phyloP scores from a whole-genome alignment of 2,797 vertebrate genomes.

The Schizopygopsis pylzovi region DNA sequence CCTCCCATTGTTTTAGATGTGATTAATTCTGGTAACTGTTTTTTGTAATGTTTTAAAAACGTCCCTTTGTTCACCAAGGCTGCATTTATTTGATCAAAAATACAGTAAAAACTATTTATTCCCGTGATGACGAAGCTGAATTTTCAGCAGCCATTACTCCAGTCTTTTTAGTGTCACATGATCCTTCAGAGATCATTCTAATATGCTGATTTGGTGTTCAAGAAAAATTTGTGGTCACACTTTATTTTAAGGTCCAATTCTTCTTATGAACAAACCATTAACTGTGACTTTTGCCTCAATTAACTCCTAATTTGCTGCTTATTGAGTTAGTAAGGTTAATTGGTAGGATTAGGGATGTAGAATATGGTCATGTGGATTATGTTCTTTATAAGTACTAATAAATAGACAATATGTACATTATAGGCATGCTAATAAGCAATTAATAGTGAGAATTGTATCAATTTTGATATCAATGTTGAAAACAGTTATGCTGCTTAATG shows the following conservation, averaged over 20 bases:
- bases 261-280: too few species aligned
- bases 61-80: neutral
- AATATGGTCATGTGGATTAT: too few species aligned
- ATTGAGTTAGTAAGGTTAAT: too few species aligned
- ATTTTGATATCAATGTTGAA: neutral
- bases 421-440: too few species aligned
- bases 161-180: neutral
- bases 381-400: too few species aligned
- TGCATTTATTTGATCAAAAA: neutral
- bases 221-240: neutral
- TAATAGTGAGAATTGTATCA: too few species aligned
- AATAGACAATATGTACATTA: too few species aligned
- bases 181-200: neutral
- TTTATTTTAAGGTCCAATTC: too few species aligned
- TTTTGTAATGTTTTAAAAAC: neutral
- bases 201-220: neutral
- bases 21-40: slow-evolving; percentile 19
- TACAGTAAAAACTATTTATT: neutral
- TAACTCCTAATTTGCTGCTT: too few species aligned
- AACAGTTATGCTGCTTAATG: neutral
- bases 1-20: slow-evolving; percentile 23
- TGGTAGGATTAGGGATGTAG: too few species aligned
- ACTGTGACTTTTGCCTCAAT: too few species aligned
- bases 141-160: neutral
- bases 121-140: neutral